Conservation (phyloP, 2,113 vertebrate genomes). For the Willisornis vidua region DNA sequence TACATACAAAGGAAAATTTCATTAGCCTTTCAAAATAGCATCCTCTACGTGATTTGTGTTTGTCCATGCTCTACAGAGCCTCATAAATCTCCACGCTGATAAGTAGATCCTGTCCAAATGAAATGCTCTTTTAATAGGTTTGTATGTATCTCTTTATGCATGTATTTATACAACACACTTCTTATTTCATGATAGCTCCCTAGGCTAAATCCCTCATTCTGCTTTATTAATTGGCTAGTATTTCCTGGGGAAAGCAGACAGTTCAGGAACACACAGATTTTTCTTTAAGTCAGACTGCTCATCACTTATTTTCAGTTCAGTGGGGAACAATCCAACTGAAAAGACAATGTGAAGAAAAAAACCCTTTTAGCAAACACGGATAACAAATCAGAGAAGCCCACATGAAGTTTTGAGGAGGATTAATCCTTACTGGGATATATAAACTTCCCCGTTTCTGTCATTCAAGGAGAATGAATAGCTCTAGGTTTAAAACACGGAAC, state of each 20-base stretch:
- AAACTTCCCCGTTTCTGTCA: background rate
- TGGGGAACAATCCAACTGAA: background rate
- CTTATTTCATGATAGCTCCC: constrained; percentile 24
- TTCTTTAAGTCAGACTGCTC: background rate
- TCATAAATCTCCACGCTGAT: background rate
- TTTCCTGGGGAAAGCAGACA: constrained; percentile 20
- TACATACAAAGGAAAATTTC: background rate
- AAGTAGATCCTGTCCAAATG: constrained; percentile 39
- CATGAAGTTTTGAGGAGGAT: background rate
- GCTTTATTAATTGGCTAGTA: constrained; percentile 37
- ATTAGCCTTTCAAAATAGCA: background rate
- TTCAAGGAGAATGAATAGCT: constrained; percentile 3
- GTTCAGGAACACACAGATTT: background rate
- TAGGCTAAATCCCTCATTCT: constrained; percentile 2
- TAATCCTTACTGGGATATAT: constrained; percentile 17
- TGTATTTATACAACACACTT: background rate
- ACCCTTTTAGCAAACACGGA: background rate
- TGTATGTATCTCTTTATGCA: background rate
- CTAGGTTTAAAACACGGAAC: background rate
- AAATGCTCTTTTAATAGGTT: constrained; percentile 38
- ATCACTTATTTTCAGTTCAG: constrained; percentile 25
- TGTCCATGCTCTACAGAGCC: background rate
- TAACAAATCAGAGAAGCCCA: background rate
- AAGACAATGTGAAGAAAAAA: background rate
- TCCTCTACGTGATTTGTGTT: background rate